Percentiles rank a stretch among this genome's conserved stretches.
Evolutionary conservation across 2,888 invertebrate genomes (phyloP).

Genomic region (Drosophila cracens): DNA sequence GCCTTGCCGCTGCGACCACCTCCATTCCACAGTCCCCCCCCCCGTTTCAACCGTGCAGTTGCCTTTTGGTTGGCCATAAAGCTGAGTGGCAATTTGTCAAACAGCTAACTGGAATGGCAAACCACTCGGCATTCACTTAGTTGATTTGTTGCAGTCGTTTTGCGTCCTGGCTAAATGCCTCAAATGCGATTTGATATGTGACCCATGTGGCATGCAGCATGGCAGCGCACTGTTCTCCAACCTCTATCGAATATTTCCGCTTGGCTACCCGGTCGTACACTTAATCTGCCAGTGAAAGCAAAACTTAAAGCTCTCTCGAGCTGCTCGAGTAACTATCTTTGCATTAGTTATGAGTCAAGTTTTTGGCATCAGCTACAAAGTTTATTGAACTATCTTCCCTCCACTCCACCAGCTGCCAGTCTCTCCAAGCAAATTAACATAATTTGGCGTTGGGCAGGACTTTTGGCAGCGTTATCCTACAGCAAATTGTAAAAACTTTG

Average conservation of each 20-base stretch:
- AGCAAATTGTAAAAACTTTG: conserved; percentile 67
- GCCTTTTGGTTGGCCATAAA: conserved; percentile 38
- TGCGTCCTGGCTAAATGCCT: conserved; percentile 73
- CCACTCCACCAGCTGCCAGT: background rate
- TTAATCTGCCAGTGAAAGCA: conserved; percentile 21
- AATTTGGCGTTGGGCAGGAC: conserved; percentile 65
- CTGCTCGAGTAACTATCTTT: conserved; percentile 53
- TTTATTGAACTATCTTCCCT: conserved; percentile 55
- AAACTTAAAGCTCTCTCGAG: conserved; percentile 4
- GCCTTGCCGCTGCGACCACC: conserved; percentile 41
- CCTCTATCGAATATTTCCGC: conserved; percentile 47
- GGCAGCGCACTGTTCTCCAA: background rate
- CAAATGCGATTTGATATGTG: conserved; percentile 76
- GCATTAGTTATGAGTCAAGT: conserved; percentile 61
- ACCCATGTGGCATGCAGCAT: conserved; percentile 45
- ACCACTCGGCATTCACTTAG: conserved; percentile 65
- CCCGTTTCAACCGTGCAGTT: background rate
- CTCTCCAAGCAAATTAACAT: conserved; percentile 63
- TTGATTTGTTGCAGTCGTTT: conserved; percentile 80
- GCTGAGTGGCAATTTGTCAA: conserved; percentile 78
- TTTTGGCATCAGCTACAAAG: conserved; percentile 28
- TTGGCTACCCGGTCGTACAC: conserved; percentile 30
- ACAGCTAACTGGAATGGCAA: conserved; percentile 74
- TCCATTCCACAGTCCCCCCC: background rate
- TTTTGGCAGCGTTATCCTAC: conserved; percentile 25